Conservation (phyloP, 1,140 invertebrate species). For the Aporrectodea caliginosa region DNA sequence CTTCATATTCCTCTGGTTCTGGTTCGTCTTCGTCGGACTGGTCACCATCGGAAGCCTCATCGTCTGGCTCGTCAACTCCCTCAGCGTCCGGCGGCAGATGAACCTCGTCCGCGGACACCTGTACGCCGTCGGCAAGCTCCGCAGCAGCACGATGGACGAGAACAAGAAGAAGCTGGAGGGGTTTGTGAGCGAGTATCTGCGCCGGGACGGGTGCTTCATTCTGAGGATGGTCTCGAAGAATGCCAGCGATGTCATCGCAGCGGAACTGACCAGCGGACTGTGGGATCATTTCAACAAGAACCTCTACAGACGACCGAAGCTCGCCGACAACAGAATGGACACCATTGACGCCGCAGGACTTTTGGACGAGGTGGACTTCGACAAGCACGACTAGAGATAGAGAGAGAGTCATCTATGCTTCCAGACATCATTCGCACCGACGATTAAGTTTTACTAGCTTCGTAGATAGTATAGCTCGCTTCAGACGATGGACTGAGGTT, state of each 20-base stretch:
- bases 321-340: too few relatives aligned
- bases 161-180: background rate
- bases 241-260: background rate
- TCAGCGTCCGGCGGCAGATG: background rate
- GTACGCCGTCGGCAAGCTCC: background rate
- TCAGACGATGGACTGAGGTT: too few relatives aligned
- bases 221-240: background rate
- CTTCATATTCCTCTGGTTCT: slow-evolving; percentile 62
- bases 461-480: too few relatives aligned
- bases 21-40: slow-evolving; percentile 59
- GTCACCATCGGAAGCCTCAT: slow-evolving; percentile 55
- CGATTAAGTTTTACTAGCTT: too few relatives aligned
- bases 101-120: slow-evolving; percentile 6
- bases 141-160: background rate
- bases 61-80: slow-evolving; percentile 39
- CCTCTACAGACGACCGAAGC: too few relatives aligned
- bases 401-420: too few relatives aligned
- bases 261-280: background rate
- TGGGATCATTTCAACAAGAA: slow-evolving; percentile 1
- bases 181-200: background rate
- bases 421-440: too few relatives aligned
- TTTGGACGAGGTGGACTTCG: too few relatives aligned
- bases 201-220: background rate
- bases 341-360: too few relatives aligned
- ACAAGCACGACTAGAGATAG: too few relatives aligned